Conservation (phyloP, 2,113 vertebrate species). For the Agapornis roseicollis region DNA sequence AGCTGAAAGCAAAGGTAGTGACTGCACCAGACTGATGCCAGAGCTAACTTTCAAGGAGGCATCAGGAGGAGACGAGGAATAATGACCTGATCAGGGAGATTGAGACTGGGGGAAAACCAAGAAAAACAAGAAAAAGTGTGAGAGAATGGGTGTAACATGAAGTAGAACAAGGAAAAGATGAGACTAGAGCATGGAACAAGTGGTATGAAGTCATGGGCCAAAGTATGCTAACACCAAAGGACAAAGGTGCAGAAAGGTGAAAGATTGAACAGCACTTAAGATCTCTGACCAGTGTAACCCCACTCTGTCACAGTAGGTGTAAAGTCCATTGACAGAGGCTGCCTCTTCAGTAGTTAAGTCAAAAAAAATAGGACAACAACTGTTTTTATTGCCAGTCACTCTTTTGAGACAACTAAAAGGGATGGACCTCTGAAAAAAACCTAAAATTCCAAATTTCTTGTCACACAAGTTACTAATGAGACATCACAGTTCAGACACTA, state of each 20-base stretch:
- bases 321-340: neutral
- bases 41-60: neutral
- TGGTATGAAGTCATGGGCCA: rapidly evolving
- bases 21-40: neutral
- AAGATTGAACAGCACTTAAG: neutral
- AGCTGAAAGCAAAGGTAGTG: rapidly evolving
- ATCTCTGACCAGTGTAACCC: neutral
- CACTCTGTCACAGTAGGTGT: neutral
- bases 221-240: neutral
- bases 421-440: neutral
- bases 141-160: neutral
- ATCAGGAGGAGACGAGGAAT: neutral
- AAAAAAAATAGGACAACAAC: neutral
- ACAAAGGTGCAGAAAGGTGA: neutral
- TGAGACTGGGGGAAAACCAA: neutral
- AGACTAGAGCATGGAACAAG: neutral
- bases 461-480: neutral
- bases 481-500: neutral
- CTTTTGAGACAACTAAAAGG: neutral
- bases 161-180: neutral
- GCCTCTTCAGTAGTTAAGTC: neutral
- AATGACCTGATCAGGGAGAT: neutral
- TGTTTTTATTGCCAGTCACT: neutral
- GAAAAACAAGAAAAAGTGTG: neutral
- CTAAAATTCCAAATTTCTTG: neutral